Evolutionary conservation across 2,797 vertebrate species (phyloP).

Genomic region (Orientallactaga sibirica): DNA sequence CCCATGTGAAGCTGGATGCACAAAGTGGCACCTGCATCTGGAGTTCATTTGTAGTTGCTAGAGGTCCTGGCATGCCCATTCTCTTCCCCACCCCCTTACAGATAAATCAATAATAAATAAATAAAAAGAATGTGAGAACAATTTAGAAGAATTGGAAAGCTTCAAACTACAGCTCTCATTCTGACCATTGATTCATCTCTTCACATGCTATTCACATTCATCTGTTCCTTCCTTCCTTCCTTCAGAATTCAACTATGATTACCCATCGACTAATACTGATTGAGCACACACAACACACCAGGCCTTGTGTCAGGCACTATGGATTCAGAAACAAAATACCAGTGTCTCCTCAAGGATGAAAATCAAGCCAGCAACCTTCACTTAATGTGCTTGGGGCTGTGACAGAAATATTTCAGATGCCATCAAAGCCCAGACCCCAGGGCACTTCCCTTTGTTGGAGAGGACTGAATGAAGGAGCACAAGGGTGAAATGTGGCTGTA

Average conservation of each 20-base stretch:
- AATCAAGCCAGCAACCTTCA: background rate
- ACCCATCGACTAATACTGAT: background rate
- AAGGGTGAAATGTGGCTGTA: background rate
- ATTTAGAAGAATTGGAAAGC: background rate
- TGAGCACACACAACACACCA: background rate
- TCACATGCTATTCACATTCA: background rate
- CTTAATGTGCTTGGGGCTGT: background rate
- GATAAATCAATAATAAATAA: too few species aligned
- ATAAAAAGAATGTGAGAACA: too few species aligned
- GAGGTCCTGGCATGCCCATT: too few species aligned
- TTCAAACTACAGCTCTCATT: background rate
- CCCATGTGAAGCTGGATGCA: too few species aligned
- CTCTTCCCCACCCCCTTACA: too few species aligned
- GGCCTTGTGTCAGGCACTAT: background rate
- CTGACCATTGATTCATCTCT: background rate
- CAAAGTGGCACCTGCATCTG: too few species aligned
- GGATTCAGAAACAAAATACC: constrained; percentile 27
- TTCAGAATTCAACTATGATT: background rate
- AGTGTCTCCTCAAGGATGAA: background rate
- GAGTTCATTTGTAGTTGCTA: too few species aligned
- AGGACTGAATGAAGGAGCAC: background rate
- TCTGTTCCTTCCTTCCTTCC: background rate
- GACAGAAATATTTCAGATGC: background rate
- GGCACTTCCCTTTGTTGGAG: background rate
- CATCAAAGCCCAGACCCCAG: background rate